Evolutionary conservation across 2,888 invertebrate species (phyloP).

Genomic region (Oscheius sp.): DNA sequence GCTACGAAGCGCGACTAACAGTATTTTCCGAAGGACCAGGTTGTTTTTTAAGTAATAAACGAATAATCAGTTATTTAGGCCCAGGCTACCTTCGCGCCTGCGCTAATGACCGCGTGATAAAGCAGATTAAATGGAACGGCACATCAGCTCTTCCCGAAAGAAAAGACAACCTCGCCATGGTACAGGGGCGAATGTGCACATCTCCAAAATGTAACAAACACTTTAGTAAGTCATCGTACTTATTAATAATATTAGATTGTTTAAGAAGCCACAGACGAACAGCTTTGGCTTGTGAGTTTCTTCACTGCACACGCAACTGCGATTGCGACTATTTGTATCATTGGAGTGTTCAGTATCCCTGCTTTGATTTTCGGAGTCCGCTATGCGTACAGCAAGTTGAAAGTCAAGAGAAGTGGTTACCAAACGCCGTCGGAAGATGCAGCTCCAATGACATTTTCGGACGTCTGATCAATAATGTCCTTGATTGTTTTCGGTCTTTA

Average conservation of each 20-base stretch:
- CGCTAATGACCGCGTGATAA: slow-evolving; percentile 24
- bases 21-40: not conserved
- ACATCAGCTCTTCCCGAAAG: slow-evolving; percentile 5
- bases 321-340: not conserved
- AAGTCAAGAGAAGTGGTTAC: not conserved
- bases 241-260: not conserved
- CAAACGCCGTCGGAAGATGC: not conserved
- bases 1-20: not conserved
- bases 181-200: slow-evolving; percentile 20
- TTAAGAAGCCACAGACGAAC: not conserved
- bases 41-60: not conserved
- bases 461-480: not conserved
- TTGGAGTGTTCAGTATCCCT: not conserved
- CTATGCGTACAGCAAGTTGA: not conserved
- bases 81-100: slow-evolving; percentile 14
- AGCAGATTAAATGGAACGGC: slow-evolving; percentile 2
- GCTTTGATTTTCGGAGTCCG: not conserved
- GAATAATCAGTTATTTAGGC: not conserved
- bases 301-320: not conserved
- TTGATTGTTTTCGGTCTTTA: not conserved
- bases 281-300: not conserved
- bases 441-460: not conserved
- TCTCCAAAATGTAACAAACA: not conserved
- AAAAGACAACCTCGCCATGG: not conserved
- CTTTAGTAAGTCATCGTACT: not conserved